Evolutionary conservation across 2,113 vertebrate genomes (phyloP), one percentile per base, ranked within the genome.

Genomic region (Melospiza georgiana): DNA sequence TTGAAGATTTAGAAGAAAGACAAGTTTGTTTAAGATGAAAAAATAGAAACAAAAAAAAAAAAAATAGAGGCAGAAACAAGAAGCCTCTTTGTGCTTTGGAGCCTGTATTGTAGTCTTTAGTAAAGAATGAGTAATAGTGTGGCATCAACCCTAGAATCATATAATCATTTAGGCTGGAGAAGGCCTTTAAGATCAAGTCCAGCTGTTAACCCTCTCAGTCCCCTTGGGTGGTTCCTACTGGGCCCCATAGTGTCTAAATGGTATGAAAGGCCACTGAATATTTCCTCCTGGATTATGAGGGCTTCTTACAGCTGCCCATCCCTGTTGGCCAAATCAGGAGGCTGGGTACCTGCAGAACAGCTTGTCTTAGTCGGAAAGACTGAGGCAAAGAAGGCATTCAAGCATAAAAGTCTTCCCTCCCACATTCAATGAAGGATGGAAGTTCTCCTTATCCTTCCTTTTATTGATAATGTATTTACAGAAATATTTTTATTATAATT

Each of bases 341-440:
- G 9, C 31, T 20, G 35, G 6, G 25, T 23, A 17, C 31, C 27
- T 49, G 15, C 22, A 44, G 43, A 54, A 17, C 6, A 43, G 19
- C 35, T 35, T 0, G 0, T 44, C 4, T 65, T 39, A 12, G 8
- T 13, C 2, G 4, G 8, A 46, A 52, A 72, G 20, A 31, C 37
- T 65, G 66, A 72, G 24, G 20, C 3, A 52, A 84, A 58, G 35
- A 28, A 44, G 43, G 8, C 23, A 58, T 24, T 67, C 24, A 74
- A 37, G 37, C 37, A 37, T 37, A 37, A 37, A 37, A 37, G 10
- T 37, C 37, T 10, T 59, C 31, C 5, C 6, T 27, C 5, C 16
- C 15, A 13, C 7, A 11, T 39, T 33, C 23, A 46, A 8, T 39
- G 39, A 59, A 39, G 24, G 28, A 21, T 21, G 23, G 33, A 37